phyloP scores from a whole-genome alignment of 2,113 vertebrate genomes.

The Chlorodrepanis virens region DNA sequence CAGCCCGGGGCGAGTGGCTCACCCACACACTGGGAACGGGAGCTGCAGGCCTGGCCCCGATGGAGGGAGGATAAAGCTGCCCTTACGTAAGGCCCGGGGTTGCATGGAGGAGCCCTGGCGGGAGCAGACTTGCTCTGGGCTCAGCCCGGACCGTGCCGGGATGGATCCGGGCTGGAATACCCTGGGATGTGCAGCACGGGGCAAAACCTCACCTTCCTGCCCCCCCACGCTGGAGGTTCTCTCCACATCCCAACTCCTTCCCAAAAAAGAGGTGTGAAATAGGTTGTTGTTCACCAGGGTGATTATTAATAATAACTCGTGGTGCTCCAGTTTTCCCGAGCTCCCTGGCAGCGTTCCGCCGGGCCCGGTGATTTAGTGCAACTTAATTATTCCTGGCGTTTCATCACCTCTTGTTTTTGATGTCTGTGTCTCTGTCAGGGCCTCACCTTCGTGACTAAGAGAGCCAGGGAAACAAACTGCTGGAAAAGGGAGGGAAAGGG shows the following conservation, averaged over 20 bases:
- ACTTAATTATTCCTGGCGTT: slow-evolving; percentile 55
- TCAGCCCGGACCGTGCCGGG: neutral
- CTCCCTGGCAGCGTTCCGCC: slow-evolving; percentile 9
- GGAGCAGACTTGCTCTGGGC: slow-evolving; percentile 43
- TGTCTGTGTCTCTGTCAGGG: slow-evolving; percentile 55
- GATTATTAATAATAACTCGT: slow-evolving; percentile 34
- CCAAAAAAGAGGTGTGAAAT: neutral
- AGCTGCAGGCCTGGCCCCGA: neutral
- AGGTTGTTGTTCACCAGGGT: neutral
- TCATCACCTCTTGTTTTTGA: slow-evolving; percentile 70
- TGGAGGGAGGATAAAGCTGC: neutral
- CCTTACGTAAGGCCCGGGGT: slow-evolving; percentile 5
- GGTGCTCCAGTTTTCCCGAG: slow-evolving; percentile 53
- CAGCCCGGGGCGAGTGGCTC: neutral
- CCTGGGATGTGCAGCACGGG: rapidly evolving
- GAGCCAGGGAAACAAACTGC: slow-evolving; percentile 18
- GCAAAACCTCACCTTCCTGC: too few species aligned
- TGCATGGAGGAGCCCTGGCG: neutral
- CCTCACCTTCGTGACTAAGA: slow-evolving; percentile 66
- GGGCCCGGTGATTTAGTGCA: slow-evolving; percentile 42
- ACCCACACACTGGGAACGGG: neutral
- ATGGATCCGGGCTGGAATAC: neutral
- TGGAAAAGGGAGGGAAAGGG: slow-evolving; percentile 14
- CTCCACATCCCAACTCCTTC: neutral
- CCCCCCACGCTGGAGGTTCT: rapidly evolving